Percentiles rank a stretch among this genome's conserved stretches.
Evolutionary conservation across 2,888 invertebrate genomes (phyloP).

Genomic region (Drosophila niveifrons): DNA sequence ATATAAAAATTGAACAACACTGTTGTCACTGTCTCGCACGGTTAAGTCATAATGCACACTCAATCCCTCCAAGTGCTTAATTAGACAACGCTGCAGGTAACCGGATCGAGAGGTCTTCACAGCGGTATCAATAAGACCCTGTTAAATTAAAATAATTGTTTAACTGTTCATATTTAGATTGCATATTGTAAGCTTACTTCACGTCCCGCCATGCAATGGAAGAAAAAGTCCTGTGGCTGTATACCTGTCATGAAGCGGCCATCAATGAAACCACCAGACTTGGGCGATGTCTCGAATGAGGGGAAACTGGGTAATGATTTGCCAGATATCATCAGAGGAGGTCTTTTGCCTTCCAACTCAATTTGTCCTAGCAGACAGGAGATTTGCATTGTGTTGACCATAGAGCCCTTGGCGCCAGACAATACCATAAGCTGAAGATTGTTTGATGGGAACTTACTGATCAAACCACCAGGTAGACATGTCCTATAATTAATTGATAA

Average conservation of each 20-base stretch:
- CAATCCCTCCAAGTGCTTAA: slow-evolving; percentile 99
- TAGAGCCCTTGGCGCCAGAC: slow-evolving; percentile 99
- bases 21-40: slow-evolving; percentile 97
- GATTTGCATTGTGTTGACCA: slow-evolving; percentile 99
- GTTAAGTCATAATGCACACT: slow-evolving; percentile 96
- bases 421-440: slow-evolving; percentile 99
- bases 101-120: slow-evolving; percentile 99
- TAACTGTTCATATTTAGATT: neutral
- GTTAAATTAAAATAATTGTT: slow-evolving; percentile 1
- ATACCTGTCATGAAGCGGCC: slow-evolving; percentile 99
- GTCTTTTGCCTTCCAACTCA: slow-evolving; percentile 98
- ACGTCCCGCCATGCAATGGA: slow-evolving; percentile 99
- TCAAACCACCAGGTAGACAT: slow-evolving; percentile 93
- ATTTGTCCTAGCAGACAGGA: slow-evolving; percentile 99
- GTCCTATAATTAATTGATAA: slow-evolving; percentile 85
- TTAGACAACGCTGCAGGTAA: slow-evolving; percentile 97
- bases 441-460: slow-evolving; percentile 95
- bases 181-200: slow-evolving; percentile 88
- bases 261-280: slow-evolving; percentile 98
- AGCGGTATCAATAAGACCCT: slow-evolving; percentile 99
- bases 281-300: slow-evolving; percentile 93
- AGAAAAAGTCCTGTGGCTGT: slow-evolving; percentile 98
- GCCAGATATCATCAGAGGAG: slow-evolving; percentile 95
- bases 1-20: slow-evolving; percentile 96
- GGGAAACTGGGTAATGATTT: slow-evolving; percentile 96